Conservation (phyloP, 2,797 vertebrate genomes). For the Phoxinus dragarum region DNA sequence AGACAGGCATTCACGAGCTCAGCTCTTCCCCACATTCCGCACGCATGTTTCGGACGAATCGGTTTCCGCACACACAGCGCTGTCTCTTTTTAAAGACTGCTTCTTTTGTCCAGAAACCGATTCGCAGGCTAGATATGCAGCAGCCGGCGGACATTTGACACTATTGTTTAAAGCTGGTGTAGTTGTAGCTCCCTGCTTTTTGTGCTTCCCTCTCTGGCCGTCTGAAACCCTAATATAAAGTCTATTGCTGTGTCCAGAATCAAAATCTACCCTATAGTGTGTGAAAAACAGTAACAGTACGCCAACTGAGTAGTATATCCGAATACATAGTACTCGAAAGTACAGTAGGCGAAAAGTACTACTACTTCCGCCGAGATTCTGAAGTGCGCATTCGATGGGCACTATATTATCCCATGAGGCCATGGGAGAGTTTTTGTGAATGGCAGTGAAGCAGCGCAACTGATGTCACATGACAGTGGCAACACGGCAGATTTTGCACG, state of each 20-base stretch:
- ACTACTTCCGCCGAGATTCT: not conserved
- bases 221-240: not conserved
- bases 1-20: slow-evolving; percentile 30
- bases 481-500: not conserved
- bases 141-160: slow-evolving; percentile 73
- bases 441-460: not conserved
- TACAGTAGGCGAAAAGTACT: not conserved
- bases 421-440: not conserved
- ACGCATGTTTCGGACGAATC: slow-evolving; percentile 38
- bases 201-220: not conserved
- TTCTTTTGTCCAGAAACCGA: slow-evolving; percentile 73
- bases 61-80: slow-evolving; percentile 64
- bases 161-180: slow-evolving; percentile 63
- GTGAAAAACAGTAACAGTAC: not conserved
- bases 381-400: not conserved
- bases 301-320: not conserved
- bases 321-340: not conserved
- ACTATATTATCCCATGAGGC: not conserved
- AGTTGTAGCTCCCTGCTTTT: slow-evolving; percentile 56
- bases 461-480: not conserved
- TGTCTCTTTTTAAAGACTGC: slow-evolving; percentile 74
- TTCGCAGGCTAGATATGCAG: slow-evolving; percentile 62
- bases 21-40: slow-evolving; percentile 34
- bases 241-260: not conserved
- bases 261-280: not conserved